These are phyloP conservation scores for Candidula unifasciata DNA, from an alignment of 2,888 invertebrate species.

Conservation along the genomic window DNA sequence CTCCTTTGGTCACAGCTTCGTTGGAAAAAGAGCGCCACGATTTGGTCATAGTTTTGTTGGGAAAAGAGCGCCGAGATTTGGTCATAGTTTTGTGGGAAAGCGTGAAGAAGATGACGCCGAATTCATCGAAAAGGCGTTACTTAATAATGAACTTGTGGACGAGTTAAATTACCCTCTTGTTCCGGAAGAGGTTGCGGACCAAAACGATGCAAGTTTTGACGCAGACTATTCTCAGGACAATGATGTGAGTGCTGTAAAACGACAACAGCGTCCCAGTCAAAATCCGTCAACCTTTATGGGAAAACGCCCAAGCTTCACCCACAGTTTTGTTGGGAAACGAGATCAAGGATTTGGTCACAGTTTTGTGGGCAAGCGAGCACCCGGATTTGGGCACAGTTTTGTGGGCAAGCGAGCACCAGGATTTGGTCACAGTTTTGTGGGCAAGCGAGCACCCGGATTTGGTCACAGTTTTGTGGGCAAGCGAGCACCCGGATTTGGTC, in stretches of 20 bases:
- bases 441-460: no score
- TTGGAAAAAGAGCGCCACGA: slow-evolving; percentile 28
- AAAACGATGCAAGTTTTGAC: not conserved
- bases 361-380: slow-evolving; percentile 47
- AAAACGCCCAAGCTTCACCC: slow-evolving; percentile 34
- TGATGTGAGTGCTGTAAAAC: not conserved
- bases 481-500: slow-evolving; percentile 36
- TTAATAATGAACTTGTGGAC: not conserved
- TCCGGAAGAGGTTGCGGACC: not conserved
- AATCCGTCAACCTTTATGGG: not conserved
- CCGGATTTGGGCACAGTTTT: no score
- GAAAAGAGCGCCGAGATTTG: slow-evolving; percentile 24
- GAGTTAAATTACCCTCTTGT: not conserved
- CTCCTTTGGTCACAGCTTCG: slow-evolving; percentile 31
- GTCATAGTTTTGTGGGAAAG: slow-evolving; percentile 41
- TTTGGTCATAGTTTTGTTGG: slow-evolving; percentile 44
- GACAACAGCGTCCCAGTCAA: not conserved
- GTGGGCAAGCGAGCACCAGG: no score
- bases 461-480: not conserved
- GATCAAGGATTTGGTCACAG: slow-evolving; percentile 32
- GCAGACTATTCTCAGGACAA: slow-evolving; percentile 9
- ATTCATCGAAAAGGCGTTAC: not conserved
- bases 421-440: no score
- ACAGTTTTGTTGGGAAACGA: slow-evolving; percentile 48
- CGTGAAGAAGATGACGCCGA: slow-evolving; percentile 14